phyloP scores from a whole-genome alignment of 2,113 vertebrate genomes.

The Motacilla tschutschensis region DNA sequence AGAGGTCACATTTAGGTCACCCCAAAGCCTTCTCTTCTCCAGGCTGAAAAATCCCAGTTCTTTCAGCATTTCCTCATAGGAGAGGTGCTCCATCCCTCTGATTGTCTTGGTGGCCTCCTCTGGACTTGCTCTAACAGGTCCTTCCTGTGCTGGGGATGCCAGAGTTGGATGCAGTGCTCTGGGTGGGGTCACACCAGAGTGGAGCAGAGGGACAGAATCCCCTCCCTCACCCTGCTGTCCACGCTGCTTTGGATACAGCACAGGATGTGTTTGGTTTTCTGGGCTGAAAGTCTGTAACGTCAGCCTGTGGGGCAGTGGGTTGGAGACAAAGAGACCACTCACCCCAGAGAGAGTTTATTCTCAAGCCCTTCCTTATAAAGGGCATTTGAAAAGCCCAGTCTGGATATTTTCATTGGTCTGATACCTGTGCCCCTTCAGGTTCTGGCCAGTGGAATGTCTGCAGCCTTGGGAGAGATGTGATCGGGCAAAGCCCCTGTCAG shows the following conservation, averaged over 20 bases:
- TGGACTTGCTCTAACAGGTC: not conserved
- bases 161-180: not conserved
- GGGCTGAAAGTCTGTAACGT: not conserved
- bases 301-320: too few relatives aligned
- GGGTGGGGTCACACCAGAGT: not conserved
- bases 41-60: not conserved
- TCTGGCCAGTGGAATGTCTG: not conserved
- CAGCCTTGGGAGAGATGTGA: too few relatives aligned
- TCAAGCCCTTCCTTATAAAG: not conserved
- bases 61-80: fast-evolving
- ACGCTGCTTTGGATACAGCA: not conserved
- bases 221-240: not conserved
- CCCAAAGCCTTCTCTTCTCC: not conserved
- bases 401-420: not conserved
- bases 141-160: not conserved
- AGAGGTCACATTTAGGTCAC: not conserved
- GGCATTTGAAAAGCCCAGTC: not conserved
- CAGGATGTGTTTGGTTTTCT: not conserved
- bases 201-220: not conserved
- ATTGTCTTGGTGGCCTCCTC: not conserved
- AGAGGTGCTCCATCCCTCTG: not conserved
- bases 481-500: not conserved
- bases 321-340: not conserved
- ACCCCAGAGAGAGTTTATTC: not conserved
- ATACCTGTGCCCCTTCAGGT: not conserved